Conservation (phyloP, 2,113 vertebrate species). For the Pleuronectes platessa region DNA sequence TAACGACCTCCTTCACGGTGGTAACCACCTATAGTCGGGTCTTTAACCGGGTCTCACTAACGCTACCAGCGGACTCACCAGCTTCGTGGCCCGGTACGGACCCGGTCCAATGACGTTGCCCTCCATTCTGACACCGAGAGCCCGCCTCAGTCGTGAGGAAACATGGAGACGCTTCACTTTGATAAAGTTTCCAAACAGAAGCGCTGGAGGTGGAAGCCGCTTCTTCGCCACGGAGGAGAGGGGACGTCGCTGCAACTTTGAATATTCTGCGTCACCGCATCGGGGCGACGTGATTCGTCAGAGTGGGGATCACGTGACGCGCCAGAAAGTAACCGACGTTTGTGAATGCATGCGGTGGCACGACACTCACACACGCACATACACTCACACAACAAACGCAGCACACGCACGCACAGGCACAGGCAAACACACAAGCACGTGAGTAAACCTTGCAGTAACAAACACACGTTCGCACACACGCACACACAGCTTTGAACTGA, state of each 20-base stretch:
- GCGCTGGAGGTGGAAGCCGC: no score
- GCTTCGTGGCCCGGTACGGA: constrained; percentile 75
- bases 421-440: no score
- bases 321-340: not conserved
- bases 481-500: no score
- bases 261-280: constrained; percentile 63
- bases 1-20: no score
- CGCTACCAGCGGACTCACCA: constrained; percentile 60
- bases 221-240: no score
- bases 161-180: constrained; percentile 31
- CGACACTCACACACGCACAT: not conserved
- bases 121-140: constrained; percentile 50
- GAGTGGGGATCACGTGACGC: constrained; percentile 47
- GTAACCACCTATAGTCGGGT: no score
- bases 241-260: constrained; percentile 60
- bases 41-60: not conserved
- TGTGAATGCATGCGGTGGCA: not conserved
- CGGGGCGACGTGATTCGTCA: constrained; percentile 60
- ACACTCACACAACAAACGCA: not conserved
- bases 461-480: no score
- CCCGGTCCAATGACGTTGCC: constrained; percentile 72
- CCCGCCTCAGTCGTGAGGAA: constrained; percentile 1
- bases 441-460: no score
- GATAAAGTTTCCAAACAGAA: not conserved
- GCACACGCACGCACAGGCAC: not conserved